Evolutionary conservation across 2,113 vertebrate genomes (phyloP).

Genomic region (Syngnathus scovelli): DNA sequence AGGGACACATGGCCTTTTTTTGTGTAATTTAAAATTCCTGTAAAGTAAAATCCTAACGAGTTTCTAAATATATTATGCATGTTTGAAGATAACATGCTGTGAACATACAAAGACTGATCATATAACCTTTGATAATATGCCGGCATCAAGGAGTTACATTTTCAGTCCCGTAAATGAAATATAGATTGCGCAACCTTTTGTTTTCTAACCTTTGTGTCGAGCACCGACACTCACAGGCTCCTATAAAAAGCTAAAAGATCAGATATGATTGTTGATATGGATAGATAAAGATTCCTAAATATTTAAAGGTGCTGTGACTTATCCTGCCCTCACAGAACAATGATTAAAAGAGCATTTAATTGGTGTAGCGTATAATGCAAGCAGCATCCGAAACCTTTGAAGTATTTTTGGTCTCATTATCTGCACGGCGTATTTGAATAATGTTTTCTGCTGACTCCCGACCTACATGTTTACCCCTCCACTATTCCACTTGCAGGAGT

Average conservation of each 20-base stretch:
- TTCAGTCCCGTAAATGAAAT: too few relatives aligned
- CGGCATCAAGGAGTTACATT: too few relatives aligned
- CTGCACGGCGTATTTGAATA: neutral
- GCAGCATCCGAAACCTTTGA: neutral
- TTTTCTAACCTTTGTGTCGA: too few relatives aligned
- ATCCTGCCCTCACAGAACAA: neutral
- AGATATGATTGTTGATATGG: too few relatives aligned
- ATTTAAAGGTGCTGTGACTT: neutral
- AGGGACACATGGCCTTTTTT: neutral
- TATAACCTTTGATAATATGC: too few relatives aligned
- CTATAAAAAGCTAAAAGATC: too few relatives aligned
- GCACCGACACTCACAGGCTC: too few relatives aligned
- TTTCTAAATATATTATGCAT: neutral
- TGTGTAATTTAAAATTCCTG: neutral
- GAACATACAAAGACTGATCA: neutral
- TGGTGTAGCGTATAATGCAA: neutral
- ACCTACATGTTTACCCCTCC: conserved; percentile 3
- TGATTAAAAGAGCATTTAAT: neutral
- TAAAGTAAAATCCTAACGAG: neutral
- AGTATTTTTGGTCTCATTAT: conserved; percentile 1
- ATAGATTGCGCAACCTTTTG: too few relatives aligned
- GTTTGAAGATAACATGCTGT: neutral
- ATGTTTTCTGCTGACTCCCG: neutral
- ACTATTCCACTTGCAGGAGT: neutral
- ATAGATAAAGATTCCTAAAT: neutral